phyloP scores from a whole-genome alignment of 2,888 invertebrate species.

The Lordiphosa andalusiaca region DNA sequence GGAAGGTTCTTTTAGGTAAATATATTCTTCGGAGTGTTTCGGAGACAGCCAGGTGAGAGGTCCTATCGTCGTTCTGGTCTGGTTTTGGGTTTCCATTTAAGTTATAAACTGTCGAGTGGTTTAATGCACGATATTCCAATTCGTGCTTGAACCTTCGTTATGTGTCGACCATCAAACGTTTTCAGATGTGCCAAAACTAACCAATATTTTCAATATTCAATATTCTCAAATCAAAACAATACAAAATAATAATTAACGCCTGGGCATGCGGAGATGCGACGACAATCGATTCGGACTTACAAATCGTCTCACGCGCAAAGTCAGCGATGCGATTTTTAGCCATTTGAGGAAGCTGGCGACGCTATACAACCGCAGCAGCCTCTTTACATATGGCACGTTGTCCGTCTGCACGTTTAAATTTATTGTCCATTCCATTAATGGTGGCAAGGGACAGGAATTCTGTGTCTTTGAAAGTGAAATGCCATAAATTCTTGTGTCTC shows the following conservation, averaged over 20 bases:
- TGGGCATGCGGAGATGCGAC: conserved; percentile 24
- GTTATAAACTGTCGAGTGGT: too few relatives aligned
- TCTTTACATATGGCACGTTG: conserved; percentile 70
- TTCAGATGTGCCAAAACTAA: too few relatives aligned
- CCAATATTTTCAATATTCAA: too few relatives aligned
- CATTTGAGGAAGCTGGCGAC: conserved; percentile 60
- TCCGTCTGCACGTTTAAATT: conserved; percentile 72
- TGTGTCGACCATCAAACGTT: too few relatives aligned
- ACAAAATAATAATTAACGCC: conserved; percentile 53
- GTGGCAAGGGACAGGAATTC: conserved; percentile 71
- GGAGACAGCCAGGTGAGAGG: too few relatives aligned
- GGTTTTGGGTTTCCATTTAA: too few relatives aligned
- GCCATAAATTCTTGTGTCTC: conserved; percentile 71
- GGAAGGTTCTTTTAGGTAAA: too few relatives aligned
- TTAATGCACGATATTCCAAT: too few relatives aligned
- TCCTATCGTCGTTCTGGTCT: too few relatives aligned
- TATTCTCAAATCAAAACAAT: too few relatives aligned
- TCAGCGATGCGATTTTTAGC: conserved; percentile 55
- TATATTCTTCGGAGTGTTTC: too few relatives aligned
- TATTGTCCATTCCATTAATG: conserved; percentile 72
- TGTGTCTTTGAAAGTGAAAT: conserved; percentile 72
- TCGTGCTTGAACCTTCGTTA: too few relatives aligned
- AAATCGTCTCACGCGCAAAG: conserved; percentile 67
- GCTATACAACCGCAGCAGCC: conserved; percentile 44
- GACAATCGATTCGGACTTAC: conserved; percentile 45